Evolutionary conservation across 2,888 invertebrate species (phyloP).

Genomic region (Noctua janthina): DNA sequence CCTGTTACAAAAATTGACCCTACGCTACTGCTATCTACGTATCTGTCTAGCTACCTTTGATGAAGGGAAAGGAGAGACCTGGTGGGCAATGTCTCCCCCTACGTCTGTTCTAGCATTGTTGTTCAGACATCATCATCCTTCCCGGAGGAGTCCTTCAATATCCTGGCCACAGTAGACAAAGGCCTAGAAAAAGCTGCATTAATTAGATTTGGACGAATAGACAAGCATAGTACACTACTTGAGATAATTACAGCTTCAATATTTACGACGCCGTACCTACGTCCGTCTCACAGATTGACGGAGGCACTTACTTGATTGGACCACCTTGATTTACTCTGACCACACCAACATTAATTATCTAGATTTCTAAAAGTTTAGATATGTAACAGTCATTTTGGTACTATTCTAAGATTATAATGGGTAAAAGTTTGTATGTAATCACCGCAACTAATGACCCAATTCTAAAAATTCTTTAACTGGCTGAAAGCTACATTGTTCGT

Average conservation of each 20-base stretch:
- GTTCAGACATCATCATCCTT: neutral
- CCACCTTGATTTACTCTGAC: slow-evolving; percentile 41
- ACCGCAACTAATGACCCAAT: too few species aligned
- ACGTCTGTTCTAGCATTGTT: neutral
- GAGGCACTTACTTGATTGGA: slow-evolving; percentile 51
- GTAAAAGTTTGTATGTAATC: too few species aligned
- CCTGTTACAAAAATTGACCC: too few species aligned
- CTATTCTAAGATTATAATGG: too few species aligned
- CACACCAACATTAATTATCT: slow-evolving; percentile 1
- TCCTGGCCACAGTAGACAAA: neutral
- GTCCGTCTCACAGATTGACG: slow-evolving; percentile 25
- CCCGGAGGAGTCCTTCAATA: neutral
- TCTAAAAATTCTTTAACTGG: too few species aligned
- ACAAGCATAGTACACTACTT: slow-evolving; percentile 14
- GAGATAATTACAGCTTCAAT: slow-evolving; percentile 13
- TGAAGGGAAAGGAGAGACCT: neutral
- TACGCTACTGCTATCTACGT: too few species aligned
- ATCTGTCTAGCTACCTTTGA: neutral
- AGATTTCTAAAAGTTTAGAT: neutral
- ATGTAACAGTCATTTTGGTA: slow-evolving; percentile 9
- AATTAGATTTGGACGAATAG: slow-evolving; percentile 23
- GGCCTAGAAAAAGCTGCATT: slow-evolving; percentile 15
- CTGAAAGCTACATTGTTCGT: too few species aligned
- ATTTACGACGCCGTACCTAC: slow-evolving; percentile 1
- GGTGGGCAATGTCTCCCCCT: neutral